Evolutionary conservation across 2,113 vertebrate species (phyloP).

Genomic region (Ceyx margarethae): DNA sequence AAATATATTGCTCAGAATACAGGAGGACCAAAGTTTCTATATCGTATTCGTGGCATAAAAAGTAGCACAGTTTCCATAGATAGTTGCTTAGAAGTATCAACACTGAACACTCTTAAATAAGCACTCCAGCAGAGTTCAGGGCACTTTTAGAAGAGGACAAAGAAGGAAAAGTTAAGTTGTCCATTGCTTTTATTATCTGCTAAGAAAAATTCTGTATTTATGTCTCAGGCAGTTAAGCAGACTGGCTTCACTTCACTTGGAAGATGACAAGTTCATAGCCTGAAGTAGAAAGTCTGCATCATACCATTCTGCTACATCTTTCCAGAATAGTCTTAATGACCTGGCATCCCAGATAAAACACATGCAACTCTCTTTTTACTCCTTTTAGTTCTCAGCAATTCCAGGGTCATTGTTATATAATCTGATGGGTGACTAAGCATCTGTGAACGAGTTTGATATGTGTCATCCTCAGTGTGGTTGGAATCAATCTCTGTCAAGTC

Average conservation of each 20-base stretch:
- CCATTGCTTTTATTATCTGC: conserved; percentile 19
- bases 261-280: conserved; percentile 47
- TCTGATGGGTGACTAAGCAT: conserved; percentile 62
- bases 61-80: neutral
- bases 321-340: conserved; percentile 36
- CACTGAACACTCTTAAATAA: neutral
- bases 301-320: neutral
- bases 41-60: neutral
- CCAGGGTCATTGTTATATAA: conserved; percentile 20
- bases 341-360: conserved; percentile 25
- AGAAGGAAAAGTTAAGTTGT: neutral
- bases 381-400: conserved; percentile 35
- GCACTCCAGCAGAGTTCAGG: neutral
- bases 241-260: neutral
- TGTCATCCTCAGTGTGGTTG: conserved; percentile 35
- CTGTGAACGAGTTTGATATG: conserved; percentile 48
- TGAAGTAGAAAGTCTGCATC: conserved; percentile 25
- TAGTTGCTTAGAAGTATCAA: neutral
- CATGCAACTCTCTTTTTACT: neutral
- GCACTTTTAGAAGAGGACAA: neutral
- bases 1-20: neutral
- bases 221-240: conserved; percentile 25
- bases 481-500: conserved; percentile 50
- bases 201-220: conserved; percentile 15
- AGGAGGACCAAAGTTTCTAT: neutral